These are phyloP conservation scores for Nomada ferruginata DNA, from an alignment of 2,888 invertebrate genomes.

Conservation along the genomic window DNA sequence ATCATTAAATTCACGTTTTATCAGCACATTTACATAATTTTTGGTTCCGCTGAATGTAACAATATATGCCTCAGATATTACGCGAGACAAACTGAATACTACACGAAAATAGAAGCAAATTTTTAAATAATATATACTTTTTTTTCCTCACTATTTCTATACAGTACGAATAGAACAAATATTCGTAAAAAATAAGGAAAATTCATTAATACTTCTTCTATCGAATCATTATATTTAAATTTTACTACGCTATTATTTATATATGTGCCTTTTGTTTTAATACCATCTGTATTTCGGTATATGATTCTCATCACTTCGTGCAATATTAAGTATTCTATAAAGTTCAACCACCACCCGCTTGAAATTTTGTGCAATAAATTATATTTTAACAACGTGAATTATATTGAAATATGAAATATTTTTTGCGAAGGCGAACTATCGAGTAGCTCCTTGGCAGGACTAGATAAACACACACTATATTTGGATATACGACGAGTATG, in stretches of 20 bases:
- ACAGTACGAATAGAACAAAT: not conserved
- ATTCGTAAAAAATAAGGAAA: not conserved
- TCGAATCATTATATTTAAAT: not conserved
- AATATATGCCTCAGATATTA: not conserved
- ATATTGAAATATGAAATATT: constrained; percentile 4
- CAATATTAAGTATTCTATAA: constrained; percentile 10
- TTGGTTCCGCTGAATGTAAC: not conserved
- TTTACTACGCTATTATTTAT: not conserved
- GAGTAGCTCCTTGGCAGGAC: constrained; percentile 33
- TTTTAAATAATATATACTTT: not conserved
- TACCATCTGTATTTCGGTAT: not conserved
- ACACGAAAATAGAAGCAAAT: not conserved
- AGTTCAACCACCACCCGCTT: constrained; percentile 40
- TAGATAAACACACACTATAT: constrained; percentile 39
- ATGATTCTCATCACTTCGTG: not conserved
- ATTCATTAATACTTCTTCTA: not conserved
- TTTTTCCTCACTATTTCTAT: too few relatives aligned
- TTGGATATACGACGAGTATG: constrained; percentile 48
- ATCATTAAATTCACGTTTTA: constrained; percentile 30
- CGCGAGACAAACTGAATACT: not conserved
- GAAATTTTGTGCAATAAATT: constrained; percentile 35
- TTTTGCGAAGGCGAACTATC: constrained; percentile 13
- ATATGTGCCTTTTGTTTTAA: not conserved
- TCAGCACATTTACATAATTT: constrained; percentile 36
- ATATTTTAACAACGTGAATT: constrained; percentile 15